Conservation (phyloP, 2,888 invertebrate genomes). For the Alcis repandata region DNA sequence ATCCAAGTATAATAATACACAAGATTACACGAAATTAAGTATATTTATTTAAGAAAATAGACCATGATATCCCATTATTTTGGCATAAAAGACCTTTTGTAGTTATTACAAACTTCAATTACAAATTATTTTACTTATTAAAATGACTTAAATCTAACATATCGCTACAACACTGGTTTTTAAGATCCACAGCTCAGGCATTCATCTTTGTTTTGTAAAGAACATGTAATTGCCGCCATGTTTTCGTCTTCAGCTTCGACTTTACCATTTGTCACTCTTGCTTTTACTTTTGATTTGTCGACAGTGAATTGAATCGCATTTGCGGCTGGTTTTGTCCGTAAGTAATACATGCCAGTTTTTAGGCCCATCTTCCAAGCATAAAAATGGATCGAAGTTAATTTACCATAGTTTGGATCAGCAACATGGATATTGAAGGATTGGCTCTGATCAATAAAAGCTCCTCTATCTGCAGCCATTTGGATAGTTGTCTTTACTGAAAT, state of each 20-base stretch:
- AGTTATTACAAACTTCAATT: not conserved
- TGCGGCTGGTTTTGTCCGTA: slow-evolving; percentile 98
- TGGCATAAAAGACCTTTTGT: not conserved
- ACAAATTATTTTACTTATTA: not conserved
- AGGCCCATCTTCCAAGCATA: slow-evolving; percentile 98
- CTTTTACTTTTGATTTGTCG: slow-evolving; percentile 89
- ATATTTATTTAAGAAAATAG: slow-evolving; percentile 6
- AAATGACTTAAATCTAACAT: not conserved
- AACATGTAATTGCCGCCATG: slow-evolving; percentile 94
- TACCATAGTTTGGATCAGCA: slow-evolving; percentile 96
- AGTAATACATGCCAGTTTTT: slow-evolving; percentile 99
- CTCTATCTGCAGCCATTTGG: slow-evolving; percentile 99
- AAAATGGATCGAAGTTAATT: slow-evolving; percentile 99
- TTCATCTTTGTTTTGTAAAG: slow-evolving; percentile 94
- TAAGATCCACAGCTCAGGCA: slow-evolving; percentile 95
- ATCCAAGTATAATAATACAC: not conserved
- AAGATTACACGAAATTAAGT: not conserved
- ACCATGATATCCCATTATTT: not conserved
- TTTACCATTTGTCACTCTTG: slow-evolving; percentile 60
- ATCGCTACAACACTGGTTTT: not conserved
- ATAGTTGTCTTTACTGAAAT: slow-evolving; percentile 96
- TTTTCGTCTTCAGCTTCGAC: slow-evolving; percentile 77
- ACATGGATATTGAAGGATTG: slow-evolving; percentile 99
- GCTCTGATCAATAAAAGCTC: slow-evolving; percentile 99
- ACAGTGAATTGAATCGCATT: slow-evolving; percentile 99